A percentile compares a stretch with the other conserved stretches of the same genome.
These are phyloP conservation scores for Lucilia cuprina DNA, from an alignment of 1,140 invertebrate genomes.

Conservation along the genomic window DNA sequence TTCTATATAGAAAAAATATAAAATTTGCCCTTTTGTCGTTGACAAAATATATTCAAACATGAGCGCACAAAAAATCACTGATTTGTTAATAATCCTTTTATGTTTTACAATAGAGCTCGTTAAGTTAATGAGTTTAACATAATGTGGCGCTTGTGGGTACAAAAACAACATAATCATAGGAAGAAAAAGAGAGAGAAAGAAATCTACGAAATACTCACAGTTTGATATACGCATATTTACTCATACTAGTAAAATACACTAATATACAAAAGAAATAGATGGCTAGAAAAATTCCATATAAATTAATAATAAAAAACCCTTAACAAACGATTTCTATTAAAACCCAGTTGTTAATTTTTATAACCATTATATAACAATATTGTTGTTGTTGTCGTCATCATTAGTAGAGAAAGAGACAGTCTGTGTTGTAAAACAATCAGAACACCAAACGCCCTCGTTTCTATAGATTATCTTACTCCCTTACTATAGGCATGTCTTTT, in stretches of 20 bases:
- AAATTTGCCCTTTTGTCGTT: constrained; percentile 1
- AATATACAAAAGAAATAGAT: neutral
- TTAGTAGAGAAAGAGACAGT: neutral
- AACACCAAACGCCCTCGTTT: neutral
- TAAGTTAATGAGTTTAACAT: constrained; percentile 41
- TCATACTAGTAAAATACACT: neutral
- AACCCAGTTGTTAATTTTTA: constrained; percentile 4
- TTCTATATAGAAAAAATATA: neutral
- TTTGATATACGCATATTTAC: neutral
- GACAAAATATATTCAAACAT: constrained; percentile 21
- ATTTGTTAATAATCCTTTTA: constrained; percentile 42
- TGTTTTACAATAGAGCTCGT: constrained; percentile 39
- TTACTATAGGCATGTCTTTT: neutral
- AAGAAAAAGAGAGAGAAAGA: too few species aligned
- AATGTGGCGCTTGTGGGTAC: constrained; percentile 29
- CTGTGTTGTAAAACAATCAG: neutral
- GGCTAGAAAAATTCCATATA: neutral
- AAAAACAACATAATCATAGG: neutral
- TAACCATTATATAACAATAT: neutral
- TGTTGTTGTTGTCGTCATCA: neutral
- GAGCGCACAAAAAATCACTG: constrained; percentile 36
- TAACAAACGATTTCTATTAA: neutral
- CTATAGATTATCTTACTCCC: too few species aligned
- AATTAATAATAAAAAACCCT: neutral
- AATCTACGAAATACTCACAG: neutral